Conservation (phyloP, 2,888 invertebrate species). For the Pyrrhia umbra region DNA sequence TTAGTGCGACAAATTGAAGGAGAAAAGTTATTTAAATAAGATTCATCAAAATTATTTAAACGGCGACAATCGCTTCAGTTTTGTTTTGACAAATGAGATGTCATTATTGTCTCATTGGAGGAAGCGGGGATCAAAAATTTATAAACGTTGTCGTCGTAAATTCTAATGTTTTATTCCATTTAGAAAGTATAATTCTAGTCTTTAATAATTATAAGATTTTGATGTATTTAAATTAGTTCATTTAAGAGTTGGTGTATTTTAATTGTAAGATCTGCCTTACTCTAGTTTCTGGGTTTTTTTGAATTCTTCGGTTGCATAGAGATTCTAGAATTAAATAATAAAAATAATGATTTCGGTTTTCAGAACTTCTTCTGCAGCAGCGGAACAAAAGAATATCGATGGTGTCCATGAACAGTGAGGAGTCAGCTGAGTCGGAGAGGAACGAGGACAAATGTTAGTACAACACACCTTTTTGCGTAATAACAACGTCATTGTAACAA, state of each 20-base stretch:
- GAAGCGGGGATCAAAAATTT: conserved; percentile 46
- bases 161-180: conserved; percentile 36
- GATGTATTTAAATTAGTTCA: neutral
- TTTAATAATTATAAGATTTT: neutral
- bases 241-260: too few relatives aligned
- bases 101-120: conserved; percentile 49
- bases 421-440: conserved; percentile 79
- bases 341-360: conserved; percentile 56
- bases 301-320: too few relatives aligned
- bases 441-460: conserved; percentile 87
- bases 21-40: conserved; percentile 35
- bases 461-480: neutral
- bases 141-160: conserved; percentile 37
- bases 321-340: neutral
- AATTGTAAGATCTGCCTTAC: too few relatives aligned
- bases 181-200: conserved; percentile 1
- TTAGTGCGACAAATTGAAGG: conserved; percentile 17
- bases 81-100: conserved; percentile 59
- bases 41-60: conserved; percentile 53
- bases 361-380: conserved; percentile 84
- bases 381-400: conserved; percentile 85
- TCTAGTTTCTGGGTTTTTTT: too few relatives aligned
- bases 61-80: conserved; percentile 44
- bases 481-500: conserved; percentile 5
- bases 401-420: conserved; percentile 84